phyloP scores from a whole-genome alignment of 30 jellyfish, hydroid and myxozoan species.

The Nemopilema nomurai region DNA sequence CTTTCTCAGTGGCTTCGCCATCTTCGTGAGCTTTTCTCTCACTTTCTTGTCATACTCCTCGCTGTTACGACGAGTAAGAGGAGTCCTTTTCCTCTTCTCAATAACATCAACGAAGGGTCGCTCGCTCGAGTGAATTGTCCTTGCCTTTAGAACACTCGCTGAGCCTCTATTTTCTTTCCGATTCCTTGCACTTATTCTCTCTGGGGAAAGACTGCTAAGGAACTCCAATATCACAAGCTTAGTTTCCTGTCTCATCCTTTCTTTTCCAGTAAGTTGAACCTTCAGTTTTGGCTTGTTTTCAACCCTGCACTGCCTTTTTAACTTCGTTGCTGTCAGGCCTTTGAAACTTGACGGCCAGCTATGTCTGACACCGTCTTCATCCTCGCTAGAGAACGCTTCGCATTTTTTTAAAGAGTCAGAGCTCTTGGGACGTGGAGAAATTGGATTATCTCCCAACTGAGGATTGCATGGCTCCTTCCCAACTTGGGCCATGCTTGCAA shows the following conservation, averaged over 20 bases:
- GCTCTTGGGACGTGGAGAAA: not conserved
- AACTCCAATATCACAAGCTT: constrained; percentile 82
- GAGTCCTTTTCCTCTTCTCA: constrained; percentile 12
- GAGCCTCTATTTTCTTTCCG: constrained; percentile 1
- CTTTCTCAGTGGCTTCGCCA: constrained; percentile 77
- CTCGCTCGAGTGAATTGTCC: constrained; percentile 56
- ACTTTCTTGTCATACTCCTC: constrained; percentile 60
- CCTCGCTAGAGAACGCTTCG: not conserved
- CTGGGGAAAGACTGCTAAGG: constrained; percentile 81
- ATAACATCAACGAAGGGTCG: constrained; percentile 59
- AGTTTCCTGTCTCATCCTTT: constrained; percentile 80
- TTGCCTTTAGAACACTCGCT: constrained; percentile 34
- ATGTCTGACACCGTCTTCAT: not conserved
- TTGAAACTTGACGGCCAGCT: not conserved
- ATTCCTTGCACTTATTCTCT: constrained; percentile 68
- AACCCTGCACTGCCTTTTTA: constrained; percentile 50
- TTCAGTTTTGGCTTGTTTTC: not conserved
- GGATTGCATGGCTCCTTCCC: no score
- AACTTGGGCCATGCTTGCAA: no score
- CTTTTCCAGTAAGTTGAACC: constrained; percentile 24
- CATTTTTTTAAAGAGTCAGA: not conserved
- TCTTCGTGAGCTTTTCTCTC: constrained; percentile 54
- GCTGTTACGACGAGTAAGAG: constrained; percentile 53
- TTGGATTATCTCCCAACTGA: not conserved
- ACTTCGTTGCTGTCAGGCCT: not conserved